Percentiles rank a stretch among this genome's conserved stretches.
phyloP scores from a whole-genome alignment of 2,888 invertebrate genomes.

The Brassicogethes aeneus region DNA sequence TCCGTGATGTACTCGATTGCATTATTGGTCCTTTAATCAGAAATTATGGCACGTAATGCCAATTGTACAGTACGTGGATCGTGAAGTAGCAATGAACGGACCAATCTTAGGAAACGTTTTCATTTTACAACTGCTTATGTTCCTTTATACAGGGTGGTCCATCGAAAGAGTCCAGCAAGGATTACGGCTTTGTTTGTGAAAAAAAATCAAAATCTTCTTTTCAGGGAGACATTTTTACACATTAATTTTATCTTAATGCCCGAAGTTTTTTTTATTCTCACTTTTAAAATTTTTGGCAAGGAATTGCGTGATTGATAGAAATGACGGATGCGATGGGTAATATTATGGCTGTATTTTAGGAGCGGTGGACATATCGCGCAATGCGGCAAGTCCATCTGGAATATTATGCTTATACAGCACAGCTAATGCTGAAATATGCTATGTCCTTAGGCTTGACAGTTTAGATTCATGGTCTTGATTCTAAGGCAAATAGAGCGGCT shows the following conservation, averaged over 20 bases:
- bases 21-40: slow-evolving; percentile 14
- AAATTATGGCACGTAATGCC: slow-evolving; percentile 14
- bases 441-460: slow-evolving; percentile 16
- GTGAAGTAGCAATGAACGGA: background rate
- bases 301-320: too few species aligned
- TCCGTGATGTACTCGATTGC: slow-evolving; percentile 12
- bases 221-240: too few species aligned
- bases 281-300: too few species aligned
- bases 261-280: too few species aligned
- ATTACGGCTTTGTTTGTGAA: too few species aligned
- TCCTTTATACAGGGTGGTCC: too few species aligned
- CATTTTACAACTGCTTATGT: background rate
- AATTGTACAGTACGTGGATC: slow-evolving; percentile 9
- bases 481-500: slow-evolving; percentile 27
- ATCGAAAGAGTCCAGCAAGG: too few species aligned
- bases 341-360: too few species aligned
- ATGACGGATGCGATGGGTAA: too few species aligned
- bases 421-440: slow-evolving; percentile 28
- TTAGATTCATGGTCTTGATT: slow-evolving; percentile 27
- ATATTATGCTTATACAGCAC: slow-evolving; percentile 27
- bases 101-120: background rate
- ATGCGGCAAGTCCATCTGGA: slow-evolving; percentile 23
- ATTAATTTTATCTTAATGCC: too few species aligned
- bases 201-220: too few species aligned
- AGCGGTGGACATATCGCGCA: slow-evolving; percentile 14